Percentiles rank a stretch among this genome's conserved stretches.
Evolutionary conservation across 2,113 vertebrate genomes (phyloP).

Genomic region (Pygoscelis adeliae): DNA sequence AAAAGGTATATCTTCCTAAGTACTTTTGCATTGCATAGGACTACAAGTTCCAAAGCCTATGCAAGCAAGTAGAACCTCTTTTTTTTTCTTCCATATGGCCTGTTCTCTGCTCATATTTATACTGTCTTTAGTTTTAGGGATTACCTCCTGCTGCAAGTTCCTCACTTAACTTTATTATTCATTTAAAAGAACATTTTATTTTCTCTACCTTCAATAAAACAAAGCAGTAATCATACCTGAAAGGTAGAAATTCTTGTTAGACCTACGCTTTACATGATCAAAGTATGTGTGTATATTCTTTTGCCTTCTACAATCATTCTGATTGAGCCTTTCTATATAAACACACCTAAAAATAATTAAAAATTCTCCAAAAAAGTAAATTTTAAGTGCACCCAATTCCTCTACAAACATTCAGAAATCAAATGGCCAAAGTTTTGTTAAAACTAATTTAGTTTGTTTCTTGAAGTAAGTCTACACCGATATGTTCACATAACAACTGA

Average conservation of each 20-base stretch:
- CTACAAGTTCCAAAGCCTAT: background rate
- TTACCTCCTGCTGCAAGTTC: background rate
- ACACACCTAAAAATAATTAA: background rate
- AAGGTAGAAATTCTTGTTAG: background rate
- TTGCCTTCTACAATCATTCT: background rate
- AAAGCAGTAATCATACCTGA: background rate
- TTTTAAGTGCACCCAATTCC: background rate
- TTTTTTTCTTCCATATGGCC: background rate
- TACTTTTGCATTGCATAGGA: background rate
- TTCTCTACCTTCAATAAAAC: background rate
- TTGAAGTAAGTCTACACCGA: background rate
- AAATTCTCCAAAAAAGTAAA: background rate
- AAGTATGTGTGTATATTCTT: background rate
- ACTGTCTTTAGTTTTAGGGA: background rate
- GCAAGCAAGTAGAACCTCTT: background rate
- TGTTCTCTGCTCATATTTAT: background rate
- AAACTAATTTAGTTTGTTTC: background rate
- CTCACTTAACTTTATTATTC: background rate
- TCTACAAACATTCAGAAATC: background rate
- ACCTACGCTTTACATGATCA: background rate
- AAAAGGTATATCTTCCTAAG: background rate
- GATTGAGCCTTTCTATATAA: background rate
- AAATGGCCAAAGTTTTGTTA: background rate
- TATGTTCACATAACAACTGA: background rate
- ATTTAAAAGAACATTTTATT: background rate